These are phyloP conservation scores for Olivierus martensii DNA, from an alignment of 1,140 invertebrate species.

Conservation along the genomic window DNA sequence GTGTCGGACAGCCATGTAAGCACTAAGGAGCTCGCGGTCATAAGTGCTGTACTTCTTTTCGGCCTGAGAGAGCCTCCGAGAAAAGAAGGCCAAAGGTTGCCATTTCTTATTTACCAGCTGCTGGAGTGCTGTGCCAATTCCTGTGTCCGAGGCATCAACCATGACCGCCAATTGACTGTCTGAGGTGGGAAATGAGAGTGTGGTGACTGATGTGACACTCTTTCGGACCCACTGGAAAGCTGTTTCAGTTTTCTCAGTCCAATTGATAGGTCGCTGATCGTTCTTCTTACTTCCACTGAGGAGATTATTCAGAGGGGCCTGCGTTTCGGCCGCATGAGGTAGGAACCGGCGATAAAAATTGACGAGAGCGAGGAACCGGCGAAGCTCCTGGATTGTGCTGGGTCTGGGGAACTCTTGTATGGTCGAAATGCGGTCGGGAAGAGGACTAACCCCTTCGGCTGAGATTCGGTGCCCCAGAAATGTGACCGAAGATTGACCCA, in stretches of 20 bases:
- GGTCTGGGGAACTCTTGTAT: conserved; percentile 27
- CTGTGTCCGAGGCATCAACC: too few species aligned
- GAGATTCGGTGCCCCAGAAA: conserved; percentile 26
- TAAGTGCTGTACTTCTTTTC: too few species aligned
- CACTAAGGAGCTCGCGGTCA: too few species aligned
- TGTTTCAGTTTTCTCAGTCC: not conserved
- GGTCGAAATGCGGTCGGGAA: conserved; percentile 25
- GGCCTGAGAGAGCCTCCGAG: too few species aligned
- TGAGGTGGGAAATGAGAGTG: too few species aligned
- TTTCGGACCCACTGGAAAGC: not conserved
- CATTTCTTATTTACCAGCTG: too few species aligned
- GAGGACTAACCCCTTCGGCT: conserved; percentile 19
- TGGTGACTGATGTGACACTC: too few species aligned
- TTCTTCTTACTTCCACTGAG: not conserved
- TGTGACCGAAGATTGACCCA: conserved; percentile 1
- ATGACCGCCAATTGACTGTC: too few species aligned
- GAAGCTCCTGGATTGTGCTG: conserved; percentile 22
- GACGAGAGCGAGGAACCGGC: conserved; percentile 26
- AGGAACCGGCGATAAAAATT: conserved; percentile 31
- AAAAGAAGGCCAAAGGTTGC: too few species aligned
- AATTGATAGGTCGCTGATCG: not conserved
- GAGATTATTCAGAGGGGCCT: conserved; percentile 7
- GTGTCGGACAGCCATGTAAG: too few species aligned
- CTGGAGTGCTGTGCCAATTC: too few species aligned
- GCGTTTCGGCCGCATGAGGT: conserved; percentile 17